A percentile compares a stretch with the other conserved stretches of the same genome.
Evolutionary conservation across 2,113 vertebrate species (phyloP).

Genomic region (Bubalus kerabau): DNA sequence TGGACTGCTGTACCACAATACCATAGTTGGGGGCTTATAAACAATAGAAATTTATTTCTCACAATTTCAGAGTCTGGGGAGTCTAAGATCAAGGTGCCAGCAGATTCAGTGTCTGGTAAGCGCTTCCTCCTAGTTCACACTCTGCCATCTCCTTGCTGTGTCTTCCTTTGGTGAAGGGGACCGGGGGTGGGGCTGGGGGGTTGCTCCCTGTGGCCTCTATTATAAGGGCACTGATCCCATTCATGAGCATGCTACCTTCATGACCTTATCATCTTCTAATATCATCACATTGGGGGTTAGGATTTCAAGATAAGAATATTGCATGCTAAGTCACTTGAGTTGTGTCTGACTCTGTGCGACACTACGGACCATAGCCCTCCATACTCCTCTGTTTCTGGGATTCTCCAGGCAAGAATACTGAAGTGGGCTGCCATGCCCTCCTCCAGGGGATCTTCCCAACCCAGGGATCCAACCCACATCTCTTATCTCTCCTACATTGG

Average conservation of each 20-base stretch:
- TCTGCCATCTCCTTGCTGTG: not conserved
- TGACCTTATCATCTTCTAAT: not conserved
- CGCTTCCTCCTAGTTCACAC: not conserved
- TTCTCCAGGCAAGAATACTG: not conserved
- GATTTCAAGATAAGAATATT: not conserved
- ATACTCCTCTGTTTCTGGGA: not conserved
- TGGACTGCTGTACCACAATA: not conserved
- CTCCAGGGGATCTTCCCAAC: not conserved
- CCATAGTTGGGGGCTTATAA: not conserved
- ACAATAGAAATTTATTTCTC: not conserved
- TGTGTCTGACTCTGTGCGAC: fast-evolving
- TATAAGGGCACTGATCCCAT: not conserved
- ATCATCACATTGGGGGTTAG: not conserved
- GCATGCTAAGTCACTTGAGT: not conserved
- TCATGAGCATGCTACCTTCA: not conserved
- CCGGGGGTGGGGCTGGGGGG: fast-evolving
- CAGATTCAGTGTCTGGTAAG: not conserved
- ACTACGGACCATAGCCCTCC: not conserved
- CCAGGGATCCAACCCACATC: not conserved
- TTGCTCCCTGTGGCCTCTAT: not conserved
- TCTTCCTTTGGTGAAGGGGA: not conserved
- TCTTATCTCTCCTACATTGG: not conserved
- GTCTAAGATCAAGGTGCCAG: not conserved
- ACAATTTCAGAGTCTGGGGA: not conserved
- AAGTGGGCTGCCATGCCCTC: not conserved